These are phyloP conservation scores for Ophioninae sp. DNA, from an alignment of 2,888 invertebrate genomes.

Conservation along the genomic window DNA sequence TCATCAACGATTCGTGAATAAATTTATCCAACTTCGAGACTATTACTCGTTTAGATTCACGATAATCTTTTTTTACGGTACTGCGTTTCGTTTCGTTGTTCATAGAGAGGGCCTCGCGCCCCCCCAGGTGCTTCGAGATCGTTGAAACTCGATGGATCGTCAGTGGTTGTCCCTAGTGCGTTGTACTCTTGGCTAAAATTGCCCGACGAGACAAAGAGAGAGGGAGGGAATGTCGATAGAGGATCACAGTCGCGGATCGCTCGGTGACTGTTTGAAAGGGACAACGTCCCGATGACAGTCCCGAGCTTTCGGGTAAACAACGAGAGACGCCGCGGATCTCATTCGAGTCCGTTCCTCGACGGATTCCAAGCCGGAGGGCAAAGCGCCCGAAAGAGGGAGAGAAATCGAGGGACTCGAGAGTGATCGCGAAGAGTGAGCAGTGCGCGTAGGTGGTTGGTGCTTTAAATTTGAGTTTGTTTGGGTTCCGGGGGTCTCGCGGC, in stretches of 20 bases:
- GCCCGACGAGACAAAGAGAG: neutral
- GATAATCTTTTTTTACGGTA: too few relatives aligned
- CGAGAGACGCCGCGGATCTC: conserved; percentile 54
- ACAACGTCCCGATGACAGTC: conserved; percentile 71
- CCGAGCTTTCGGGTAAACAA: conserved; percentile 55
- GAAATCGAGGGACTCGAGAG: conserved; percentile 36
- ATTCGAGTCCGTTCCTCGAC: conserved; percentile 44
- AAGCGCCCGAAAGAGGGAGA: conserved; percentile 50
- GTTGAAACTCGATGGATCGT: conserved; percentile 6
- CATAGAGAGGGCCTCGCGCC: too few relatives aligned
- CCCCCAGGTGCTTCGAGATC: neutral
- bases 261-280: conserved; percentile 44
- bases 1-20: conserved; percentile 8
- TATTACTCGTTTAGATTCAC: too few relatives aligned
- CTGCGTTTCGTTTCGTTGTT: neutral
- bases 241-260: conserved; percentile 23
- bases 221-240: conserved; percentile 39
- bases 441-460: conserved; percentile 74
- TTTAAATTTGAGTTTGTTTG: conserved; percentile 51
- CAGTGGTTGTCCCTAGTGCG: conserved; percentile 4
- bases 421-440: conserved; percentile 66
- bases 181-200: neutral
- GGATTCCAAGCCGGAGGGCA: conserved; percentile 23
- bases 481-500: neutral
- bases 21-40: conserved; percentile 14